Evolutionary conservation across 1,140 invertebrate genomes (phyloP), one percentile per base, ranked within the genome.

Genomic region (Papilio helenus): DNA sequence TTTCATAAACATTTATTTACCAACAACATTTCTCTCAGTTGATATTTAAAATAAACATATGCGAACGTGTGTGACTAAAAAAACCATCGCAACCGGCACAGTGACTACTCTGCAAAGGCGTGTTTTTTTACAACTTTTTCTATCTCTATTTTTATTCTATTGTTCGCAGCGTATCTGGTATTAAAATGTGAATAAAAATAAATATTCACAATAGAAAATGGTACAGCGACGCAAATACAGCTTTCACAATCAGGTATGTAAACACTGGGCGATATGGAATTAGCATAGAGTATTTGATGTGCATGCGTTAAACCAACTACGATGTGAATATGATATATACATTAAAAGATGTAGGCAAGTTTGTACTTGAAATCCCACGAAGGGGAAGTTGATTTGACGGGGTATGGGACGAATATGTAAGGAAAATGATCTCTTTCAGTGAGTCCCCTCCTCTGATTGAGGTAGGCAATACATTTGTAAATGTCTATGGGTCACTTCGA

Each of bases 131-230:
- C 34, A 72, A 44, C n/a, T 73, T 65, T 73, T 73, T 26, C 34
- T 73, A 46, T 46, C 20, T 20, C 72, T 49, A 73, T 73, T 73
- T 65, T 49, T 73, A 73, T 73, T 73, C 72, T 46, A 73, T 73
- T 73, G 72, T 73, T 73, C 71, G 44, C 72, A 46, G 72, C 44
- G 72, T 73, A 46, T 73, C 72, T 44, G 20, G 72, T 73, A 23
- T 73, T 49, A 73, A 72, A 73, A 42, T 46, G 42, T 49, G 42
- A 46, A 73, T 46, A 46, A 49, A 73, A 73, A 73, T 72, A 72
- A 72, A 72, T 46, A 46, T 73, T 73, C 72, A 73, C 39, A 73
- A 73, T 73, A 44, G 20, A 73, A 73, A 73, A 73, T 73, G 72
- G 20, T 26, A 44, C 72, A 73, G 42, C 20, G 39, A 42, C 68